These are phyloP conservation scores for Anguilla megastoma DNA, from an alignment of 2,797 vertebrate species.

Conservation along the genomic window DNA sequence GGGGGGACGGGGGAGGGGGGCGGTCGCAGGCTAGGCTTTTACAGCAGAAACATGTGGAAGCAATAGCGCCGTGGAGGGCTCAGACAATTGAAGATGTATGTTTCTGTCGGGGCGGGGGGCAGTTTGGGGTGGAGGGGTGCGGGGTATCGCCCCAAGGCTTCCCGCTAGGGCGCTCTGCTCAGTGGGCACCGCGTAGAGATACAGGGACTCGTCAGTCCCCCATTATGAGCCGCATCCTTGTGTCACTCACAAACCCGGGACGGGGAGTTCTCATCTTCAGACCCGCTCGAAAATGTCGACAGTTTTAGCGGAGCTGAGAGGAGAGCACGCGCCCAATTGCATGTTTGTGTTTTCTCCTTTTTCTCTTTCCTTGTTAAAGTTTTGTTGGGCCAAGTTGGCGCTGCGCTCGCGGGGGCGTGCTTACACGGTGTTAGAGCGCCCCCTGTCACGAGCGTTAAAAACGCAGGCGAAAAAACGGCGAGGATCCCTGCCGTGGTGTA, in stretches of 20 bases:
- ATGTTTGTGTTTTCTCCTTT: background rate
- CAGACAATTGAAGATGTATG: slow-evolving; percentile 64
- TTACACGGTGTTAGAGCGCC: slow-evolving; percentile 86
- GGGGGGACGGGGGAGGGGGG: background rate
- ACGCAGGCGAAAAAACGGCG: background rate
- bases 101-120: slow-evolving; percentile 46
- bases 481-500: background rate
- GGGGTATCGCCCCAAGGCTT: slow-evolving; percentile 52
- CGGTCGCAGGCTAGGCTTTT: slow-evolving; percentile 56
- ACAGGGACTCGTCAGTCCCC: slow-evolving; percentile 39
- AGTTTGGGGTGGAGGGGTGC: slow-evolving; percentile 16
- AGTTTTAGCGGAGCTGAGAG: background rate
- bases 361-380: background rate
- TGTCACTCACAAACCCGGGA: background rate
- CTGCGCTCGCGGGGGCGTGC: background rate
- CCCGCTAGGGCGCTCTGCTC: slow-evolving; percentile 47
- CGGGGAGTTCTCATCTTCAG: background rate
- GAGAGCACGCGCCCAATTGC: background rate
- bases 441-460: slow-evolving; percentile 55
- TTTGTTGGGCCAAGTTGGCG: background rate
- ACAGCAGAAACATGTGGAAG: slow-evolving; percentile 93
- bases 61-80: slow-evolving; percentile 76
- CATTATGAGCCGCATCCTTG: slow-evolving; percentile 39
- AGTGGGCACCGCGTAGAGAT: slow-evolving; percentile 37
- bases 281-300: background rate